Evolutionary conservation across 1,140 invertebrate species (phyloP).

Genomic region (Formica selysi): DNA sequence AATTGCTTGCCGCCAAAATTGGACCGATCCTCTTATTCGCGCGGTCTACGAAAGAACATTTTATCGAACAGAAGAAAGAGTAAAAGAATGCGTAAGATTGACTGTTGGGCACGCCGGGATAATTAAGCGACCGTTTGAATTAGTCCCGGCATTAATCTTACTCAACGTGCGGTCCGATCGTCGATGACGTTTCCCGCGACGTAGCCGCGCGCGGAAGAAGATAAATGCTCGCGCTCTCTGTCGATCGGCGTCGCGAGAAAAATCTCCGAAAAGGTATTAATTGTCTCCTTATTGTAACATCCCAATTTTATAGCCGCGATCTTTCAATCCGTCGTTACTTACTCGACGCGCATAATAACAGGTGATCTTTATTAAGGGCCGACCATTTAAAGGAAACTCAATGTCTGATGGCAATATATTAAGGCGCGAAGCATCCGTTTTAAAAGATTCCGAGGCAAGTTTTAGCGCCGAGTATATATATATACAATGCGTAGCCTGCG

Average conservation of each 20-base stretch:
- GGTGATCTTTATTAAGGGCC: slow-evolving; percentile 18
- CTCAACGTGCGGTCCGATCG: slow-evolving; percentile 41
- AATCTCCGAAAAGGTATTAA: slow-evolving; percentile 24
- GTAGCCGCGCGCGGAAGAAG: slow-evolving; percentile 27
- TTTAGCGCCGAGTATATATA: slow-evolving; percentile 32
- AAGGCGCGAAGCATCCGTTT: slow-evolving; percentile 45
- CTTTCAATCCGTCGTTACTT: neutral
- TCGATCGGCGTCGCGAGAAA: slow-evolving; percentile 11
- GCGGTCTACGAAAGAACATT: slow-evolving; percentile 50
- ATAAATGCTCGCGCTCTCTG: slow-evolving; percentile 41
- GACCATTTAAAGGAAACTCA: slow-evolving; percentile 8
- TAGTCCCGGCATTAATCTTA: slow-evolving; percentile 58
- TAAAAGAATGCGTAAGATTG: slow-evolving; percentile 31
- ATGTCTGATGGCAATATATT: slow-evolving; percentile 58
- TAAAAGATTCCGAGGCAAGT: slow-evolving; percentile 33
- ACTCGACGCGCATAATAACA: neutral
- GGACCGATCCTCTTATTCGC: slow-evolving; percentile 27
- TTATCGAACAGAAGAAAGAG: neutral
- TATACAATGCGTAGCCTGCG: neutral
- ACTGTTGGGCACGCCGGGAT: slow-evolving; percentile 32
- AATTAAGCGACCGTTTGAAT: slow-evolving; percentile 72
- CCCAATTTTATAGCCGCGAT: neutral
- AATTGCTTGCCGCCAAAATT: slow-evolving; percentile 69
- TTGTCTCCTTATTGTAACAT: neutral
- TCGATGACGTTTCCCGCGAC: slow-evolving; percentile 46